phyloP scores from a whole-genome alignment of 2,113 vertebrate species.

The Romanogobio albipinnatus region DNA sequence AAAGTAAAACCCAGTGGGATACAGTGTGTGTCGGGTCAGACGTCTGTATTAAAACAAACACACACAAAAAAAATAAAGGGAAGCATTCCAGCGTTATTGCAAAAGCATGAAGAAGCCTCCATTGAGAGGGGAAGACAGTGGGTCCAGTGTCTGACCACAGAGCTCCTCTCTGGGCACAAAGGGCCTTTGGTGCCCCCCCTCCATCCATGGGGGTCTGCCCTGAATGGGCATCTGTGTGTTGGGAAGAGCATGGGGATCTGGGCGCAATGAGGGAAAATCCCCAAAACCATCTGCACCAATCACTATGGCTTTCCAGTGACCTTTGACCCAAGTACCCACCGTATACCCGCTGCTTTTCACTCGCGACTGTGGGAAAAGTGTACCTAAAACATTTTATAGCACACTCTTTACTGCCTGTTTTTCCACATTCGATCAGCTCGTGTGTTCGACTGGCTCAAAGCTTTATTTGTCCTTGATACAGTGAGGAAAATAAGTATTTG shows the following conservation, averaged over 20 bases:
- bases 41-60: conserved; percentile 13
- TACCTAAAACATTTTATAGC: neutral
- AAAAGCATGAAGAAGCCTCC: conserved; percentile 39
- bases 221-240: conserved; percentile 45
- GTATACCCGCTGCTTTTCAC: neutral
- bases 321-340: conserved; percentile 13
- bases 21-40: neutral
- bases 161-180: conserved; percentile 50
- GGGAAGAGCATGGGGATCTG: conserved; percentile 40
- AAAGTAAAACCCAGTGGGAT: neutral
- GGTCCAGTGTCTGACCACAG: conserved; percentile 43
- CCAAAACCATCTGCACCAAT: conserved; percentile 35
- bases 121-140: conserved; percentile 45
- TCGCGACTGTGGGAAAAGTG: neutral
- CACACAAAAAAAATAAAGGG: conserved; percentile 14
- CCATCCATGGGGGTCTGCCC: conserved; percentile 39
- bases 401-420: neutral
- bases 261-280: conserved; percentile 34
- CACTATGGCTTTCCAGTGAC: conserved; percentile 11
- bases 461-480: neutral
- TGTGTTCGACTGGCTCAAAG: neutral
- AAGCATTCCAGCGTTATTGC: conserved; percentile 42
- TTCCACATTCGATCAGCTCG: neutral
- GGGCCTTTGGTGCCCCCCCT: conserved; percentile 37
- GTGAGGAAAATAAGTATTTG: no score